A percentile compares a stretch with the other conserved stretches of the same genome.
These are phyloP conservation scores for Cetoscarus ocellatus DNA, from an alignment of 2,797 vertebrate genomes.

Conservation along the genomic window DNA sequence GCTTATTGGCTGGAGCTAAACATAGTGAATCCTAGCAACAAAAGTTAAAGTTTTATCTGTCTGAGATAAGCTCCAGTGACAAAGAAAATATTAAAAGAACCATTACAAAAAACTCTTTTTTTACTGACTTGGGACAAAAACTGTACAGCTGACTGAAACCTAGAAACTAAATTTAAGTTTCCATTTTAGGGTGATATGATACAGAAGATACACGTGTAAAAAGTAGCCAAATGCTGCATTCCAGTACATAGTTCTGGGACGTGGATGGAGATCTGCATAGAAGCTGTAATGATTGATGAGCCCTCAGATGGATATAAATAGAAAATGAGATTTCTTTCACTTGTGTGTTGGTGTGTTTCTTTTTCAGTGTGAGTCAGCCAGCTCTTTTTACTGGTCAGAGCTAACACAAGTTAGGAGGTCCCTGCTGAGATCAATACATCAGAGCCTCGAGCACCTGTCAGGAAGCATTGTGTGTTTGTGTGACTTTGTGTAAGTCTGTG, in stretches of 20 bases:
- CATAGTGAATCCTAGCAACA: too few species aligned
- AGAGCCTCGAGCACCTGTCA: constrained; percentile 64
- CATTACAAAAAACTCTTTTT: too few species aligned
- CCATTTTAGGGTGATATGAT: not conserved
- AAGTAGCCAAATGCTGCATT: not conserved
- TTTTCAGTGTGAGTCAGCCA: constrained; percentile 20
- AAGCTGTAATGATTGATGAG: constrained; percentile 1
- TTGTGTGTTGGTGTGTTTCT: constrained; percentile 10
- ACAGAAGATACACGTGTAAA: too few species aligned
- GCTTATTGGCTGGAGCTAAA: too few species aligned
- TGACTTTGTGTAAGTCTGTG: constrained; percentile 16
- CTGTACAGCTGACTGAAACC: not conserved
- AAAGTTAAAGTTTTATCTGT: too few species aligned
- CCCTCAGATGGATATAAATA: constrained; percentile 1
- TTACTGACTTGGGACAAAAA: not conserved
- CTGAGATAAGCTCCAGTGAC: too few species aligned
- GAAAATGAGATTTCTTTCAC: not conserved
- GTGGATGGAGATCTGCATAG: not conserved
- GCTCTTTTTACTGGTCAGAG: constrained; percentile 34
- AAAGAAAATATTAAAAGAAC: too few species aligned
- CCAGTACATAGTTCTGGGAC: not conserved
- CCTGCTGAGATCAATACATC: constrained; percentile 73
- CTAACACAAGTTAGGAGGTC: constrained; percentile 50
- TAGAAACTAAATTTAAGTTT: not conserved
- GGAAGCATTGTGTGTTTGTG: constrained; percentile 25